Evolutionary conservation across 2,797 vertebrate genomes (phyloP).

Genomic region (Orestias chungarensis): DNA sequence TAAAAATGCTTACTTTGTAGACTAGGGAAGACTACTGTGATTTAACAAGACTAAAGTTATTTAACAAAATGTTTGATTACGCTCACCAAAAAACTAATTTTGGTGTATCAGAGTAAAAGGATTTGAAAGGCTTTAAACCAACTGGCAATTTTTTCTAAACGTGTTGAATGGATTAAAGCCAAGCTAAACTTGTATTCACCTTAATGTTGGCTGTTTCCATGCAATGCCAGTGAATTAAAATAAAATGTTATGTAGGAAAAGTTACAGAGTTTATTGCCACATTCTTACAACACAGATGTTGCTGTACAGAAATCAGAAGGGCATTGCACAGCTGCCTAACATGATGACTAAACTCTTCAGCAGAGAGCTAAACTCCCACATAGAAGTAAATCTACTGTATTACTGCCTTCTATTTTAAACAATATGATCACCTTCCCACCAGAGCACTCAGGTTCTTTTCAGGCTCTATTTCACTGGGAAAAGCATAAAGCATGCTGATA

Average conservation of each 20-base stretch:
- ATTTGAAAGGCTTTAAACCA: background rate
- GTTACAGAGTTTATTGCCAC: background rate
- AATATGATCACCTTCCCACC: conserved; percentile 39
- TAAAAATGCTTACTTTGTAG: no score
- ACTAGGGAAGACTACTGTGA: no score
- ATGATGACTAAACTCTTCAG: conserved; percentile 46
- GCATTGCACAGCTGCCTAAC: conserved; percentile 38
- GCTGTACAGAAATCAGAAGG: conserved; percentile 2
- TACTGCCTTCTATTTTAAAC: conserved; percentile 36
- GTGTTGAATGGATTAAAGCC: background rate
- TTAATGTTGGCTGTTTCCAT: background rate
- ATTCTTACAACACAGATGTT: conserved; percentile 4
- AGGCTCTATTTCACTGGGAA: background rate
- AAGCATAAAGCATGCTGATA: conserved; percentile 18
- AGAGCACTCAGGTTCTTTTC: conserved; percentile 34
- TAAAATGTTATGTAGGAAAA: background rate
- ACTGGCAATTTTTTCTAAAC: background rate
- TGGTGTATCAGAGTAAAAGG: background rate
- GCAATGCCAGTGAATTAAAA: background rate
- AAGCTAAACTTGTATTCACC: background rate
- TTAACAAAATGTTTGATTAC: background rate
- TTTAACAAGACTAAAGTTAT: no score
- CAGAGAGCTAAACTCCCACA: conserved; percentile 42
- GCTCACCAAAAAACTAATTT: background rate
- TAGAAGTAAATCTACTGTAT: conserved; percentile 42